Evolutionary conservation across 2,797 vertebrate species (phyloP).

Genomic region (Lepus townsendii): DNA sequence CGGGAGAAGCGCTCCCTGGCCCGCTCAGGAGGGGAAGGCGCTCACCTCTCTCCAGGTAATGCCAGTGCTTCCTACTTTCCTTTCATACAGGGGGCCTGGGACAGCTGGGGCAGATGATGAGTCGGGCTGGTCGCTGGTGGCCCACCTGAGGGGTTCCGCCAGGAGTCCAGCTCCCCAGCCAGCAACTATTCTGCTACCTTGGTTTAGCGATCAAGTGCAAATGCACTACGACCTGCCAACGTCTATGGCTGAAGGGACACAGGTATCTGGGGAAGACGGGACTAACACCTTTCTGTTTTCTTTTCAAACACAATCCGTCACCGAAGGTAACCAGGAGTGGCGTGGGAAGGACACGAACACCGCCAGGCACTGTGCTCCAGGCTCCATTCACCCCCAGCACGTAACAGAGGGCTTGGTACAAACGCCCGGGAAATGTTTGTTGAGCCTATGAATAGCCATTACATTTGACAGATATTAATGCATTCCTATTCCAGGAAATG

Average conservation of each 20-base stretch:
- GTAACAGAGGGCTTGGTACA: neutral
- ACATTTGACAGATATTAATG: neutral
- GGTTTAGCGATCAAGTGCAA: slow-evolving; percentile 63
- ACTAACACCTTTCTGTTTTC: neutral
- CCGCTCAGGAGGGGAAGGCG: too few species aligned
- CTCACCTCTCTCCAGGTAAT: neutral
- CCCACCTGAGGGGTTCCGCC: neutral
- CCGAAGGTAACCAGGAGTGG: neutral
- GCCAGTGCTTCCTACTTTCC: too few species aligned
- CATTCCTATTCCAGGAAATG: neutral
- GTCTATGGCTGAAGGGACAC: neutral
- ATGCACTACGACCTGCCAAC: slow-evolving; percentile 39
- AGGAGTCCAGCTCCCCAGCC: neutral
- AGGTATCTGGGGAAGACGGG: neutral
- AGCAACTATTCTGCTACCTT: neutral
- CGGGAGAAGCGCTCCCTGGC: neutral
- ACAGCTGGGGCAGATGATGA: neutral
- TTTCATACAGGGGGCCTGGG: neutral
- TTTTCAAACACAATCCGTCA: neutral
- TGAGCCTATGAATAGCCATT: neutral
- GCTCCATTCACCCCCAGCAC: neutral
- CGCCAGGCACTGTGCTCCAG: neutral
- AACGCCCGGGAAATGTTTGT: neutral
- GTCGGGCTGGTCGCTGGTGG: neutral
- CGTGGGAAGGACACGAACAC: rapidly evolving